Evolutionary conservation across 1,140 invertebrate species (phyloP).

Genomic region (Nasonia vitripennis): DNA sequence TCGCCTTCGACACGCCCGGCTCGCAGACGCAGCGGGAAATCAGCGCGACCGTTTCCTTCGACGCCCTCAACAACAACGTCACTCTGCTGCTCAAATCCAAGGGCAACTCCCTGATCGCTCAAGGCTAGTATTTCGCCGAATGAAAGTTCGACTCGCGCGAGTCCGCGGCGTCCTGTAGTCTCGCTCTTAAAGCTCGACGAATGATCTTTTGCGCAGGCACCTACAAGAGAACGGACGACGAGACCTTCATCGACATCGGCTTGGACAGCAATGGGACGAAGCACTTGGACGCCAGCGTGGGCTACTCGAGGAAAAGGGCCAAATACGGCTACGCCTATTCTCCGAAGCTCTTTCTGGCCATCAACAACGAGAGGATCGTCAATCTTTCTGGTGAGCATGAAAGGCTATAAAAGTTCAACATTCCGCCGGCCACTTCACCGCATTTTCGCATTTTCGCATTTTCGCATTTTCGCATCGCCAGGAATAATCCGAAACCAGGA

Average conservation of each 20-base stretch:
- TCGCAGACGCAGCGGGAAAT: slow-evolving; percentile 78
- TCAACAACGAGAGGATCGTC: slow-evolving; percentile 80
- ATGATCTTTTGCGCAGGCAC: slow-evolving; percentile 72
- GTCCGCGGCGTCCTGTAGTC: too few species aligned
- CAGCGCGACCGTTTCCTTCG: slow-evolving; percentile 77
- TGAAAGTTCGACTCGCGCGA: too few species aligned
- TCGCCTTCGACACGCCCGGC: slow-evolving; percentile 81
- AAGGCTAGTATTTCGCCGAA: slow-evolving; percentile 63
- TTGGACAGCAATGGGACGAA: slow-evolving; percentile 82
- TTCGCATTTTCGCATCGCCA: slow-evolving; percentile 47
- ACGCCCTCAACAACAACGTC: slow-evolving; percentile 77
- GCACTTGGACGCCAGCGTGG: slow-evolving; percentile 79
- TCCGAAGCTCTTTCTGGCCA: slow-evolving; percentile 80
- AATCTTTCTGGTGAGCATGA: slow-evolving; percentile 79
- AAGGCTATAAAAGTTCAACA: too few species aligned
- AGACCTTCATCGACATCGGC: slow-evolving; percentile 80
- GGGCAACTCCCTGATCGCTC: slow-evolving; percentile 78
- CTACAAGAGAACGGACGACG: slow-evolving; percentile 79
- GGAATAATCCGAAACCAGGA: slow-evolving; percentile 74
- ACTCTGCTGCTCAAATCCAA: slow-evolving; percentile 79
- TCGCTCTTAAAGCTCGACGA: too few species aligned
- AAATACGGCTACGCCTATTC: slow-evolving; percentile 79
- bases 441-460: too few species aligned
- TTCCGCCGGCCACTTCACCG: too few species aligned
- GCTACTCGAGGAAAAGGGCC: slow-evolving; percentile 74